phyloP scores from a whole-genome alignment of 1,140 invertebrate genomes.

The Leptinotarsa undecemlineata region DNA sequence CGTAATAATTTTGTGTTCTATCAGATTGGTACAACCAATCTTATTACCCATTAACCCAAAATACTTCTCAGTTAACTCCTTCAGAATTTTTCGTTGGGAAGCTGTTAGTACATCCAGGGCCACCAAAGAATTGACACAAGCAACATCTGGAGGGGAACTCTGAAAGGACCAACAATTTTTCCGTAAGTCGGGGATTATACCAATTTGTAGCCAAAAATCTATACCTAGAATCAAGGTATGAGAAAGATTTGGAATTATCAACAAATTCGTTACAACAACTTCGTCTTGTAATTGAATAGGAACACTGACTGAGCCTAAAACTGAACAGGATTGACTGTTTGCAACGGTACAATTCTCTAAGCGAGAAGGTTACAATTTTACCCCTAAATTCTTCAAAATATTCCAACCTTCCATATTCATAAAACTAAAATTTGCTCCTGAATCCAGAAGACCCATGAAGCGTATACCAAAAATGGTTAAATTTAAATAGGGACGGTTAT shows the following conservation, averaged over 20 bases:
- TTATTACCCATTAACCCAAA: conserved; percentile 10
- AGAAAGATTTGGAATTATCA: neutral
- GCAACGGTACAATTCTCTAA: neutral
- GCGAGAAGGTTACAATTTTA: neutral
- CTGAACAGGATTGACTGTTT: neutral
- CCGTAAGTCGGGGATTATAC: neutral
- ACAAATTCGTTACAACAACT: neutral
- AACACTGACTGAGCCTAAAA: conserved; percentile 13
- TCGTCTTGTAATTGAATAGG: neutral
- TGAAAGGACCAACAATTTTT: conserved; percentile 1
- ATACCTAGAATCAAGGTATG: neutral
- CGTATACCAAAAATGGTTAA: conserved; percentile 14
- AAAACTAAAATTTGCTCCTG: conserved; percentile 17
- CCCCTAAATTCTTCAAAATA: neutral
- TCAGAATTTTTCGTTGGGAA: neutral
- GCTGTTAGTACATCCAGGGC: neutral
- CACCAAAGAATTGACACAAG: neutral
- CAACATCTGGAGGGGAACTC: neutral
- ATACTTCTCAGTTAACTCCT: neutral
- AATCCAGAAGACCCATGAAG: conserved; percentile 14
- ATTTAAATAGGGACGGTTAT: conserved; percentile 22
- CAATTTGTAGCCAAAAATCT: conserved; percentile 12
- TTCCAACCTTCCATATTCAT: conserved; percentile 13
- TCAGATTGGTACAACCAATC: conserved; percentile 8
- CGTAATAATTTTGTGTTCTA: conserved; percentile 2